Percentiles rank a stretch among this genome's conserved stretches.
Evolutionary conservation across 2,888 invertebrate species (phyloP).

Genomic region (Scaptodrosophila latifasciaeformis): DNA sequence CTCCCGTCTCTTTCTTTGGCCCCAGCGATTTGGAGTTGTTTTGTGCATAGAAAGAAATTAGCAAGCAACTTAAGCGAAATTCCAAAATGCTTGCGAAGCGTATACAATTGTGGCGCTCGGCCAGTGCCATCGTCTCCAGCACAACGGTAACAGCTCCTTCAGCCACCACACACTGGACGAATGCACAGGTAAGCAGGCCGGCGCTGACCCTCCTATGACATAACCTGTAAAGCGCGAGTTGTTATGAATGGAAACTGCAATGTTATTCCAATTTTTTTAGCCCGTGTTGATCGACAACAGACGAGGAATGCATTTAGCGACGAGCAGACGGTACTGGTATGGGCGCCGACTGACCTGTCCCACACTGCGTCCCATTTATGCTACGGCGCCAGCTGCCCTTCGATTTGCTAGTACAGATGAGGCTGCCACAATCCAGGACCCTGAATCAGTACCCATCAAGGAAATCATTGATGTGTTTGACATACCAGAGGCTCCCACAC

Average conservation of each 20-base stretch:
- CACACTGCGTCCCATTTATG: conserved; percentile 17
- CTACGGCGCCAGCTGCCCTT: conserved; percentile 21
- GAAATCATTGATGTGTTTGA: conserved; percentile 51
- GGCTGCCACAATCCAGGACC: conserved; percentile 8
- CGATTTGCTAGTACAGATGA: conserved; percentile 60
- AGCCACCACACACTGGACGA: conserved; percentile 16
- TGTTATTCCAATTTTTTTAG: not conserved
- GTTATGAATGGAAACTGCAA: conserved; percentile 28
- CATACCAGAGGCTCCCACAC: conserved; percentile 67
- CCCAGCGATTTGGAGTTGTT: too few species aligned
- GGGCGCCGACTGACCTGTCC: conserved; percentile 1
- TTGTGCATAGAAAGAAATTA: not conserved
- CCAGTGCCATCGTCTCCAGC: conserved; percentile 30
- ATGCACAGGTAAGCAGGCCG: conserved; percentile 48
- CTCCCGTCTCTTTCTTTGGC: conserved; percentile 27
- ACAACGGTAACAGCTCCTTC: conserved; percentile 28
- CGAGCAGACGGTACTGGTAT: conserved; percentile 16
- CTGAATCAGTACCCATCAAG: conserved; percentile 24
- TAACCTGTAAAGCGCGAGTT: conserved; percentile 61
- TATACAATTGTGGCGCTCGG: conserved; percentile 54
- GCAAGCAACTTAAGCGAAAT: conserved; percentile 6
- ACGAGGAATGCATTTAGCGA: conserved; percentile 56
- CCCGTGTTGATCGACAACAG: conserved; percentile 10
- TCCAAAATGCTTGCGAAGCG: conserved; percentile 54
- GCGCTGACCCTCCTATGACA: conserved; percentile 49